These are phyloP conservation scores for Lagodon rhomboides DNA, from an alignment of 2,797 vertebrate genomes.

Conservation along the genomic window DNA sequence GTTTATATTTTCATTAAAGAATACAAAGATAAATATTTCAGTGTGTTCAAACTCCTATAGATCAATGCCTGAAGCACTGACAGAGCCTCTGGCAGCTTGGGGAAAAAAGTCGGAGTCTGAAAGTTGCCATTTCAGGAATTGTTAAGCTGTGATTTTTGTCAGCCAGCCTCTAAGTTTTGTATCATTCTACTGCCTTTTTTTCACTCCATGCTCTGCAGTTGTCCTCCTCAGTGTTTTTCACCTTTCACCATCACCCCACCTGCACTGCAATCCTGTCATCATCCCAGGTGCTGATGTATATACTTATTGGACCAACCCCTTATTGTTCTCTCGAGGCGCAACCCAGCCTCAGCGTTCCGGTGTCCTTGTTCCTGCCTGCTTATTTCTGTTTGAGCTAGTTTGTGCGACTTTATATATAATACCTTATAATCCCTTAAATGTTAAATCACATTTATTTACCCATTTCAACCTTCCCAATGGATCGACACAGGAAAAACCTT, in stretches of 20 bases:
- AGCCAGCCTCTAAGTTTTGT: background rate
- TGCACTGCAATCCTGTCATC: constrained; percentile 23
- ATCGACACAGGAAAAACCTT: constrained; percentile 41
- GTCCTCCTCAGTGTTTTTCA: background rate
- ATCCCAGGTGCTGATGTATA: background rate
- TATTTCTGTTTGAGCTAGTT: background rate
- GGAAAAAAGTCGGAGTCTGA: too few relatives aligned
- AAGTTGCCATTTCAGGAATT: too few relatives aligned
- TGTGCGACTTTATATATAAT: background rate
- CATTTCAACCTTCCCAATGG: constrained; percentile 18
- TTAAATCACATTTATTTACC: constrained; percentile 22
- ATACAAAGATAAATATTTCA: too few relatives aligned
- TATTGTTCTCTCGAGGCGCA: background rate
- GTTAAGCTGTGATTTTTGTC: background rate
- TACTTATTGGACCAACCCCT: constrained; percentile 3
- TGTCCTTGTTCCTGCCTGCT: background rate
- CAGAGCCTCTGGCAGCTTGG: too few relatives aligned
- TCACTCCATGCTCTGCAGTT: background rate
- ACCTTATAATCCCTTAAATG: background rate
- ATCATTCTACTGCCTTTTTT: background rate
- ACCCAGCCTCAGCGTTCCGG: background rate
- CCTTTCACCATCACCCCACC: constrained; percentile 1
- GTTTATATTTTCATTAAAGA: too few relatives aligned
- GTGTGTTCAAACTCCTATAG: too few relatives aligned
- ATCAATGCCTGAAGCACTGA: too few relatives aligned